Evolutionary conservation across 1,140 invertebrate species (phyloP).

Genomic region (Contarinia nasturtii): DNA sequence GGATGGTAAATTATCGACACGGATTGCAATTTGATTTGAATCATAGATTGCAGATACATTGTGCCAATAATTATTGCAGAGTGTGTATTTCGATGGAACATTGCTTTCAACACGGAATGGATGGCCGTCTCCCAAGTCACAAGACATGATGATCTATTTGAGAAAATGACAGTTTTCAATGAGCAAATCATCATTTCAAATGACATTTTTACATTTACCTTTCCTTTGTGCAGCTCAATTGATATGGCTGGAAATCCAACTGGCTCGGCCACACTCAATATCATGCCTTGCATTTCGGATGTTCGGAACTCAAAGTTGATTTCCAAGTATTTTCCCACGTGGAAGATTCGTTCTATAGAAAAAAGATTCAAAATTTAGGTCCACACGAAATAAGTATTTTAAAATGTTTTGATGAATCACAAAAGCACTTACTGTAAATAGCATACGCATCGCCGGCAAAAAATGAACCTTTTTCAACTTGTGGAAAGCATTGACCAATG

Average conservation of each 20-base stretch:
- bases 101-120: slow-evolving; percentile 33
- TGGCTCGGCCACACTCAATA: slow-evolving; percentile 50
- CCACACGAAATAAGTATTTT: background rate
- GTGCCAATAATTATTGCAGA: slow-evolving; percentile 82
- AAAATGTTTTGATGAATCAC: no score
- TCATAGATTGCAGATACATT: slow-evolving; percentile 53
- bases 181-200: background rate
- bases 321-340: slow-evolving; percentile 44
- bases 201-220: slow-evolving; percentile 26
- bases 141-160: slow-evolving; percentile 43
- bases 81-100: slow-evolving; percentile 37
- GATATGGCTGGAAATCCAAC: slow-evolving; percentile 46
- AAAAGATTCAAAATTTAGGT: slow-evolving; percentile 3
- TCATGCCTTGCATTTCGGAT: slow-evolving; percentile 56
- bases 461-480: slow-evolving; percentile 68
- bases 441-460: slow-evolving; percentile 69
- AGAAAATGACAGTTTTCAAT: slow-evolving; percentile 4
- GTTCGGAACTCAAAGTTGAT: slow-evolving; percentile 69
- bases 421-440: slow-evolving; percentile 46
- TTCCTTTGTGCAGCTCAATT: slow-evolving; percentile 56
- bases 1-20: slow-evolving; percentile 45
- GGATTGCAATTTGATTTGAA: slow-evolving; percentile 44
- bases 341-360: slow-evolving; percentile 45
- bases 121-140: slow-evolving; percentile 41
- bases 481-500: slow-evolving; percentile 72